Evolutionary conservation across 30 jellyfish, hydroid and myxozoan genomes (phyloP).

Genomic region (Morbakka virulenta): DNA sequence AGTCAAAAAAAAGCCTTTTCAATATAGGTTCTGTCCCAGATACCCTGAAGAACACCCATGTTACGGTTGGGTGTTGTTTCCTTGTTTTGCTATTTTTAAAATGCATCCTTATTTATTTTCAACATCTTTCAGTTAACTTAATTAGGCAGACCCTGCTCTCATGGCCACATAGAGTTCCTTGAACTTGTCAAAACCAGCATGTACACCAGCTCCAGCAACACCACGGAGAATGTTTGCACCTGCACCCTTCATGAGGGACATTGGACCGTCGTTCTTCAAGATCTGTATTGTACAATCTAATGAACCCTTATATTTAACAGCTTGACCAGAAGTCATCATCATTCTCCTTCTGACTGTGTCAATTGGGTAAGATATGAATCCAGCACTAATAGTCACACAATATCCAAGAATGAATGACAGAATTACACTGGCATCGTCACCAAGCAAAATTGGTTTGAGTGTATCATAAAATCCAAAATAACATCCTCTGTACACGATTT

Average conservation of each 20-base stretch:
- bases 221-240: slow-evolving; percentile 99
- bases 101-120: no score
- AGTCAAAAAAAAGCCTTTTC: neutral
- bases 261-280: slow-evolving; percentile 87
- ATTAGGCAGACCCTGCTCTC: no score
- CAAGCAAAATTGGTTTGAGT: slow-evolving; percentile 84
- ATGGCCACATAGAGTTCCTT: slow-evolving; percentile 61
- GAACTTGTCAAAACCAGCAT: slow-evolving; percentile 95
- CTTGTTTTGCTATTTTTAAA: no score
- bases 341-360: slow-evolving; percentile 97
- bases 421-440: slow-evolving; percentile 81
- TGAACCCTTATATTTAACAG: slow-evolving; percentile 96
- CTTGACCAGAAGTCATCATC: slow-evolving; percentile 99
- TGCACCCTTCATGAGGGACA: slow-evolving; percentile 95
- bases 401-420: slow-evolving; percentile 85
- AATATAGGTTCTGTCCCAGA: no score
- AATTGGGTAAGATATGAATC: slow-evolving; percentile 94
- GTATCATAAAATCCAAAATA: slow-evolving; percentile 97
- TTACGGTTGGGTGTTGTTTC: no score
- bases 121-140: no score
- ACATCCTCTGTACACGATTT: slow-evolving; percentile 95
- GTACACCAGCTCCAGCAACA: slow-evolving; percentile 99
- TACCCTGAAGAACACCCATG: no score
- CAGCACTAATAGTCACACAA: slow-evolving; percentile 98
- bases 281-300: slow-evolving; percentile 83